Evolutionary conservation across 2,113 vertebrate genomes (phyloP).

Genomic region (Podarcis cretensis): DNA sequence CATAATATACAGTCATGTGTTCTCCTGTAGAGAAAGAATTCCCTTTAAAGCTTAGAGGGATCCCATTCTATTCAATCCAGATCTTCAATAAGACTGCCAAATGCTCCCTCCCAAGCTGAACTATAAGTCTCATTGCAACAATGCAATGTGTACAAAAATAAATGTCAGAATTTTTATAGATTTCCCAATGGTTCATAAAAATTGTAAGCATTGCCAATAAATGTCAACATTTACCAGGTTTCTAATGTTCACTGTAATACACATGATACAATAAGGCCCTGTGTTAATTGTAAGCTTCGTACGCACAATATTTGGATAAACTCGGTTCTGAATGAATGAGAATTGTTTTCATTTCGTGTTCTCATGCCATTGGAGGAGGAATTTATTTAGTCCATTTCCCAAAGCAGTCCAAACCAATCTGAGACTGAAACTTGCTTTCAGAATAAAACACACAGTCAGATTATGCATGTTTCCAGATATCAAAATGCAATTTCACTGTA

Average conservation of each 20-base stretch:
- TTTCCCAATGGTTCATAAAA: slow-evolving; percentile 18
- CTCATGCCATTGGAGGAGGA: too few species aligned
- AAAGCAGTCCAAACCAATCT: too few species aligned
- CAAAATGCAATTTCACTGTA: too few species aligned
- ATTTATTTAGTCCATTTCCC: too few species aligned
- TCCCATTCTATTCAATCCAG: not conserved
- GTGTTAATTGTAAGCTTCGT: not conserved
- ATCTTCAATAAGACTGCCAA: not conserved
- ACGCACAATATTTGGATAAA: too few species aligned
- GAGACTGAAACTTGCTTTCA: too few species aligned
- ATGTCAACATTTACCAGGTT: not conserved
- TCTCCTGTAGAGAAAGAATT: not conserved
- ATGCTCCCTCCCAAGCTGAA: slow-evolving; percentile 8
- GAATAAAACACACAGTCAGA: too few species aligned
- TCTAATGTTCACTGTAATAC: not conserved
- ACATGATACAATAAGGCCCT: not conserved
- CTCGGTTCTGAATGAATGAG: not conserved
- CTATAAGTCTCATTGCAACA: not conserved
- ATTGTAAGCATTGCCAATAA: not conserved
- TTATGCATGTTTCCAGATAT: too few species aligned
- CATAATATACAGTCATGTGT: not conserved
- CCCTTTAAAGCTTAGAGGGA: slow-evolving; percentile 17
- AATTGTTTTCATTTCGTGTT: not conserved
- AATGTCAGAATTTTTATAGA: not conserved
- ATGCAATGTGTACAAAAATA: not conserved